Percentiles rank a stretch among this genome's conserved stretches.
Evolutionary conservation across 2,888 invertebrate genomes (phyloP).

Genomic region (Lasioglossum morio): DNA sequence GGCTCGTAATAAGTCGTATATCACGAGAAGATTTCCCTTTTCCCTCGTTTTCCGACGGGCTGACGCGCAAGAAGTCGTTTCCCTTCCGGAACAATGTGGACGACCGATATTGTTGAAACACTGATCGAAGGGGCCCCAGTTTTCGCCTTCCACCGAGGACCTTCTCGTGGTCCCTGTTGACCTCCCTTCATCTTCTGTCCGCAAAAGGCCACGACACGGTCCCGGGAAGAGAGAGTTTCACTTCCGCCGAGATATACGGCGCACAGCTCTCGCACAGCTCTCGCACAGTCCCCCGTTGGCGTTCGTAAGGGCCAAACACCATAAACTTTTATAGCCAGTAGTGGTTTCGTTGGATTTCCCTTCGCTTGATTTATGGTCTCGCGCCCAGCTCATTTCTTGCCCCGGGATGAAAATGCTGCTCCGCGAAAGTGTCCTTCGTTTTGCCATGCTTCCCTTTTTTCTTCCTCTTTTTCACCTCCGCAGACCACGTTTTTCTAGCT

Average conservation of each 20-base stretch:
- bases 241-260: slow-evolving; percentile 73
- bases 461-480: background rate
- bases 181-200: slow-evolving; percentile 42
- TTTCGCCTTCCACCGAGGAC: slow-evolving; percentile 5
- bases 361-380: slow-evolving; percentile 79
- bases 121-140: slow-evolving; percentile 55
- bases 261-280: slow-evolving; percentile 1
- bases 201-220: slow-evolving; percentile 43
- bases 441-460: slow-evolving; percentile 15
- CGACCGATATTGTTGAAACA: slow-evolving; percentile 76
- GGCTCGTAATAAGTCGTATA: slow-evolving; percentile 60
- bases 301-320: slow-evolving; percentile 72
- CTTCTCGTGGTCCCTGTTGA: slow-evolving; percentile 40
- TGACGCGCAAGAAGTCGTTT: slow-evolving; percentile 2
- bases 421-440: slow-evolving; percentile 51
- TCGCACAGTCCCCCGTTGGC: slow-evolving; percentile 32
- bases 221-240: slow-evolving; percentile 69
- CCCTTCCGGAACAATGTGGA: slow-evolving; percentile 66
- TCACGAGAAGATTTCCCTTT: slow-evolving; percentile 39
- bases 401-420: slow-evolving; percentile 53
- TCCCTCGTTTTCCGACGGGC: slow-evolving; percentile 38
- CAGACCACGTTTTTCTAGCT: background rate
- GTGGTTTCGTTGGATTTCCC: slow-evolving; percentile 81
- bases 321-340: slow-evolving; percentile 82
- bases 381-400: slow-evolving; percentile 47